These are phyloP conservation scores for Laticauda laticaudata DNA, from an alignment of 2,113 vertebrate species.

Conservation along the genomic window DNA sequence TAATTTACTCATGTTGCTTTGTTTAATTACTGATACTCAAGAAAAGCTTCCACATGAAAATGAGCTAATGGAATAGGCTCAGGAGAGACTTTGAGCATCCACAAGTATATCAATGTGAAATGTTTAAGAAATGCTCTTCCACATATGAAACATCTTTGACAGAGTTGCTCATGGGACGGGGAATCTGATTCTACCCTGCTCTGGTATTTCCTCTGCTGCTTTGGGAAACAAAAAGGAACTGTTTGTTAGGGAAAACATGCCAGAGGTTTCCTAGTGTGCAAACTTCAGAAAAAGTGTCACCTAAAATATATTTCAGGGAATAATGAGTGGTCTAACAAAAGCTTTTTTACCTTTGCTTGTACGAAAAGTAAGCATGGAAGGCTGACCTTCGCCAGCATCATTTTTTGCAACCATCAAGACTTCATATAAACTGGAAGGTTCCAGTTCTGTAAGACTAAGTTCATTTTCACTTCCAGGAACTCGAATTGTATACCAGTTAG, in stretches of 20 bases:
- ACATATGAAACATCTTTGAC: background rate
- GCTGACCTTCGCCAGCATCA: slow-evolving; percentile 86
- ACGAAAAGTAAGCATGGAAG: slow-evolving; percentile 97
- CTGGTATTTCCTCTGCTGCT: background rate
- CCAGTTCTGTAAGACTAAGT: slow-evolving; percentile 86
- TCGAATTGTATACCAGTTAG: slow-evolving; percentile 86
- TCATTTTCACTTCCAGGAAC: slow-evolving; percentile 94
- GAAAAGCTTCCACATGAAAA: background rate
- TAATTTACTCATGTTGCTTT: background rate
- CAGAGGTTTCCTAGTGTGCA: background rate
- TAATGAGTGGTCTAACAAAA: background rate
- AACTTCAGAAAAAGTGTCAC: background rate
- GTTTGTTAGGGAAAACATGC: background rate
- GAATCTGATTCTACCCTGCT: background rate
- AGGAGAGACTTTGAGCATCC: too few species aligned
- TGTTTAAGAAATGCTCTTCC: background rate
- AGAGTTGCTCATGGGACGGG: background rate
- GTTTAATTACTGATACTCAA: background rate
- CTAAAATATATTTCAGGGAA: background rate
- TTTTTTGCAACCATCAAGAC: slow-evolving; percentile 96
- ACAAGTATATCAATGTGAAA: background rate
- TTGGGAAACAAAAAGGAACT: background rate
- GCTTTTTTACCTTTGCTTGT: slow-evolving; percentile 87
- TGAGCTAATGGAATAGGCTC: background rate
- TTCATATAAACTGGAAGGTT: slow-evolving; percentile 93